phyloP scores from a whole-genome alignment of 1,140 invertebrate species.

The Musca vetustissima region DNA sequence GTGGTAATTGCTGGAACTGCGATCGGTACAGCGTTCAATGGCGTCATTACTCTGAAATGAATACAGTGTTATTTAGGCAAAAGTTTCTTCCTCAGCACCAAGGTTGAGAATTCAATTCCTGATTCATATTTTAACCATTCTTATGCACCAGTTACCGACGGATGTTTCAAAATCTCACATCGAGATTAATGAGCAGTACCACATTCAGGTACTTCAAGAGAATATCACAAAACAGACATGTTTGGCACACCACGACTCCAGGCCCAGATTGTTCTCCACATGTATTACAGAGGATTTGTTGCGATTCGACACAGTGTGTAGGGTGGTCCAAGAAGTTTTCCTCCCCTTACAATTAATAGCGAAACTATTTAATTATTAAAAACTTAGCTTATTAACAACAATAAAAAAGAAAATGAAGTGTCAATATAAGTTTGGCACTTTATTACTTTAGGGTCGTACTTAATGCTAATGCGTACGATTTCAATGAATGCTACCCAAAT shows the following conservation, averaged over 20 bases:
- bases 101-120: slow-evolving; percentile 75
- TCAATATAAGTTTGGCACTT: too few relatives aligned
- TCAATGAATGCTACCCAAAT: too few relatives aligned
- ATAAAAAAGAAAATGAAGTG: too few relatives aligned
- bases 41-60: slow-evolving; percentile 60
- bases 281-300: slow-evolving; percentile 88
- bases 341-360: too few relatives aligned
- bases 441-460: too few relatives aligned
- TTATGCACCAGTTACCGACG: slow-evolving; percentile 72
- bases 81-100: slow-evolving; percentile 84
- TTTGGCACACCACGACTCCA: slow-evolving; percentile 89
- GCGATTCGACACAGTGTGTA: slow-evolving; percentile 71
- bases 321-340: too few relatives aligned
- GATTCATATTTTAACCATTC: slow-evolving; percentile 62
- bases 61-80: slow-evolving; percentile 77
- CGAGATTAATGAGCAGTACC: slow-evolving; percentile 80
- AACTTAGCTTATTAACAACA: too few relatives aligned
- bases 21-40: slow-evolving; percentile 61
- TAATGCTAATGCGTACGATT: too few relatives aligned
- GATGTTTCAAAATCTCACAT: slow-evolving; percentile 88
- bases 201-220: slow-evolving; percentile 62
- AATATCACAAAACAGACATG: slow-evolving; percentile 69
- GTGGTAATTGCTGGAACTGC: slow-evolving; percentile 85
- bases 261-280: slow-evolving; percentile 77
- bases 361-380: too few relatives aligned